Percentiles rank a stretch among this genome's conserved stretches.
These are phyloP conservation scores for Dunckerocampus dactyliophorus DNA, from an alignment of 2,113 vertebrate genomes.

Conservation along the genomic window DNA sequence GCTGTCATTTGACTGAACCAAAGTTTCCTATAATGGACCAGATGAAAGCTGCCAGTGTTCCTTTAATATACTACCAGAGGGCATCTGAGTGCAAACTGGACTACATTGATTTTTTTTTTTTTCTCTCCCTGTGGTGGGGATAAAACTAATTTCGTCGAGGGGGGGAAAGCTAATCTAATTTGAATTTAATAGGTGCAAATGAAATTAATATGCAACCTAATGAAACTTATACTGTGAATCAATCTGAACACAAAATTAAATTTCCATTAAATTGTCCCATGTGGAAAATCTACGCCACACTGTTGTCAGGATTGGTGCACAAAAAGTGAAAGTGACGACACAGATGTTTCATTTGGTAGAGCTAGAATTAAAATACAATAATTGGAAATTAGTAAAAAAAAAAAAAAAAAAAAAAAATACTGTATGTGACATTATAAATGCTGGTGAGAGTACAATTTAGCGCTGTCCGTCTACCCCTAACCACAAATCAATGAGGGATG, in stretches of 20 bases:
- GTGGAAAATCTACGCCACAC: constrained; percentile 34
- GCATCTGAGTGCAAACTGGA: constrained; percentile 36
- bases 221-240: constrained; percentile 70
- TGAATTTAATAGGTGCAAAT: constrained; percentile 61
- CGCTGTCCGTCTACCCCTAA: too few species aligned
- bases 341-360: constrained; percentile 9
- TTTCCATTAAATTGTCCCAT: constrained; percentile 56
- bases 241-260: constrained; percentile 61
- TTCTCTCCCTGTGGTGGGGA: constrained; percentile 41
- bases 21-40: constrained; percentile 12
- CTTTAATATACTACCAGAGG: constrained; percentile 41
- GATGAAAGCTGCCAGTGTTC: constrained; percentile 23
- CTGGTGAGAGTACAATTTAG: neutral
- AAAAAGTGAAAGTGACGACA: constrained; percentile 18
- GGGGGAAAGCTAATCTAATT: constrained; percentile 49
- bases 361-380: neutral
- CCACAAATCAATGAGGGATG: too few species aligned
- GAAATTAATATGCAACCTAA: constrained; percentile 66
- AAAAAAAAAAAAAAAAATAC: too few species aligned
- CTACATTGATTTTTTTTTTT: constrained; percentile 40
- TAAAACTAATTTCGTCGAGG: constrained; percentile 42
- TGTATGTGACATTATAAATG: constrained; percentile 5
- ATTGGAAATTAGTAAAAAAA: neutral
- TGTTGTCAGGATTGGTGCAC: constrained; percentile 27
- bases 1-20: neutral